Evolutionary conservation across 2,797 vertebrate species (phyloP).

Genomic region (Clarias laeviceps): DNA sequence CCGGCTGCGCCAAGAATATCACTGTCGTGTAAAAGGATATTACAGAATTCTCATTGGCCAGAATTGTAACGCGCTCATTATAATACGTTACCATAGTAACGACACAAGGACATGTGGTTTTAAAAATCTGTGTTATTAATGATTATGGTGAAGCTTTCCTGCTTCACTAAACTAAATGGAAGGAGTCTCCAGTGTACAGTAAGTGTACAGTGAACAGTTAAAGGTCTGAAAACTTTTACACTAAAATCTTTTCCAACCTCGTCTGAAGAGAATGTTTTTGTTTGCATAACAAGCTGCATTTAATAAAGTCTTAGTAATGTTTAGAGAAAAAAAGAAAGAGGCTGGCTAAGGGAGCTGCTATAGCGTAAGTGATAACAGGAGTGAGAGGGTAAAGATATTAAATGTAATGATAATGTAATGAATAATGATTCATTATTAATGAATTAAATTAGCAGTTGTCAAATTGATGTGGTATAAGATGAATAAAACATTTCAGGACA

Average conservation of each 20-base stretch:
- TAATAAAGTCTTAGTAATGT: no score
- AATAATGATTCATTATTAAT: no score
- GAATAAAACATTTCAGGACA: not conserved
- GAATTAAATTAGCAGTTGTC: not conserved
- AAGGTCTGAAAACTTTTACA: no score
- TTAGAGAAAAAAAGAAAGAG: no score
- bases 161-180: not conserved
- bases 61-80: not conserved
- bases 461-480: no score
- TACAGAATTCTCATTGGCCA: not conserved
- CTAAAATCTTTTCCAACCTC: no score
- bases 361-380: not conserved
- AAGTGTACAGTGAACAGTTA: not conserved
- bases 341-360: not conserved
- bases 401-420: not conserved
- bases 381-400: not conserved
- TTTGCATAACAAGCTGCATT: not conserved
- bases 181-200: slow-evolving; percentile 1
- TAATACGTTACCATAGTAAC: not conserved
- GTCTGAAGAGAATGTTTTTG: not conserved
- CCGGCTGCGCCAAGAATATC: not conserved
- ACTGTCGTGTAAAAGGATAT: not conserved
- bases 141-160: not conserved
- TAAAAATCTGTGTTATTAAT: not conserved
- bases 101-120: not conserved